Evolutionary conservation across 2,113 vertebrate genomes (phyloP).

Genomic region (Phasianus colchicus): DNA sequence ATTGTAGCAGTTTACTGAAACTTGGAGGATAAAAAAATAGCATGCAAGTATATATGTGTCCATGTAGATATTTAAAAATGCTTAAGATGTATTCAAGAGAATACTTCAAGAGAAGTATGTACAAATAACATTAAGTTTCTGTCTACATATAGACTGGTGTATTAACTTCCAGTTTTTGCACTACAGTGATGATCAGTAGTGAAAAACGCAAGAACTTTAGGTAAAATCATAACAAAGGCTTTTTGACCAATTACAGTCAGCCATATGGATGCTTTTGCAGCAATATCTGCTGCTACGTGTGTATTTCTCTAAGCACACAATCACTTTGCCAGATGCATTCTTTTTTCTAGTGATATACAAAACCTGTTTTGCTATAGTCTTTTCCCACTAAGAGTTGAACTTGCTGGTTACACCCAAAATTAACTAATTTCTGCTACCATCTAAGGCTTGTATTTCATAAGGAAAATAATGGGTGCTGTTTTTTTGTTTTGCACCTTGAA

Average conservation of each 20-base stretch:
- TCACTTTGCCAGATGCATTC: neutral
- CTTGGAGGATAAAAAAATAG: neutral
- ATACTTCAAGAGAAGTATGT: neutral
- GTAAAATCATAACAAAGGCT: neutral
- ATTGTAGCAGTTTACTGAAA: conserved; percentile 3
- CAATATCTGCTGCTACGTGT: neutral
- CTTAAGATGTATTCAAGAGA: neutral
- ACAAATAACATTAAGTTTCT: neutral
- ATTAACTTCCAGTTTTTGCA: neutral
- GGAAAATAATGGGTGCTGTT: neutral
- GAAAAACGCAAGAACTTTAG: neutral
- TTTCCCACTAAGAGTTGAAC: neutral
- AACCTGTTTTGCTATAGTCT: neutral
- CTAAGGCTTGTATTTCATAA: neutral
- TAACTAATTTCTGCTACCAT: neutral
- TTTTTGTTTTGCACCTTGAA: neutral
- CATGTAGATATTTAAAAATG: neutral
- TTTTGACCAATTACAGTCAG: neutral
- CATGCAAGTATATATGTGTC: neutral
- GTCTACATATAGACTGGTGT: neutral
- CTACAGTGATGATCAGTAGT: neutral
- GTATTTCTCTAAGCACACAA: neutral
- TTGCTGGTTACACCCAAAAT: neutral
- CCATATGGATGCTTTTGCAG: neutral
- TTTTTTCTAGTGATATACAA: neutral